Base-by-base conservation (phyloP, 23 tunicate genomes). In the Ciona savignyi region DNA sequence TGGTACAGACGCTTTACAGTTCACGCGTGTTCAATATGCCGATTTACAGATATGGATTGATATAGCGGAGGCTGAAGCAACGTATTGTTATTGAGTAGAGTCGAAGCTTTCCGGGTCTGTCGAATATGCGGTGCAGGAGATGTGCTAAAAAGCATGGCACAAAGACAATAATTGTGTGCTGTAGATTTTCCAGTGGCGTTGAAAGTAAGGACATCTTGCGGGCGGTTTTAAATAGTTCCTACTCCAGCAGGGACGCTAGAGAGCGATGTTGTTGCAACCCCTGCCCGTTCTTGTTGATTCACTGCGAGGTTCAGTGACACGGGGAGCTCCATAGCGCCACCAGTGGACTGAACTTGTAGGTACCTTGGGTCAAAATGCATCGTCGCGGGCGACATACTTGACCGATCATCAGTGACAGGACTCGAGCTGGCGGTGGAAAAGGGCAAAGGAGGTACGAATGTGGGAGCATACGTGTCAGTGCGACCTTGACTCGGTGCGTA, bases 231-330 rank as follows among this genome's bases (percentile, higher is more conserved):
- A 6, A 42, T 9, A 15, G 56, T 6, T 9, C 56, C 56, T 6
- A 42, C 56, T 6, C 56, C 56, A 15, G 56, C 56, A 15, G 56
- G 56, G 56, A 42, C 56, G 56, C 56, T 42, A 42, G 56, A 42
- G 56, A 42, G 67, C 15, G 6, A 4, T 9, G 67, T n/a, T 63
- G 31, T 72, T 72, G 76, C n/a, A 35, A 48, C 76, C 20, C 32
- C 64, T 32, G 65, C 32, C 63, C 51, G 64, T 21, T 48, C 61
- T 6, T 26, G 49, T 48, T 72, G 76, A 33, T 69, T 69, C 25
- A 72, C 76, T 42, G 76, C 23, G 11, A 72, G 64, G 49, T 72
- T 72, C 30, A 72, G 76, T 29, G 76, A 72, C 11, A 25, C 76
- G 2, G 76, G 34, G 1, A 72, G 63, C 32, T 72, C 76, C 63